A percentile compares a stretch with the other conserved stretches of the same genome.
These are phyloP conservation scores for Pocillopora verrucosa DNA, from an alignment of 64 coral and sea anemone species.

Conservation along the genomic window DNA sequence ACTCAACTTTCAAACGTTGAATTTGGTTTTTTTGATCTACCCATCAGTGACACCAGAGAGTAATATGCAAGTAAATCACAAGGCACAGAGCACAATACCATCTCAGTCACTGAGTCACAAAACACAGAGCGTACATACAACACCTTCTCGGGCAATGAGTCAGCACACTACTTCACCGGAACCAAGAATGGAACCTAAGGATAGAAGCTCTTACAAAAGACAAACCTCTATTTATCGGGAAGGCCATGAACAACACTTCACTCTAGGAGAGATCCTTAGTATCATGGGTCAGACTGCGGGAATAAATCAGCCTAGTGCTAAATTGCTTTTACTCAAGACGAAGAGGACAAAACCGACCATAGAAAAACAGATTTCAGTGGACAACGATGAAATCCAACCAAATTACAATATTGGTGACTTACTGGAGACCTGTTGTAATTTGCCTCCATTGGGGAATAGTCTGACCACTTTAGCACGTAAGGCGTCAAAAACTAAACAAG, in stretches of 20 bases:
- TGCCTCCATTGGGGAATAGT: neutral
- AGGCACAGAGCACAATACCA: no score
- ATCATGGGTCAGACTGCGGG: neutral
- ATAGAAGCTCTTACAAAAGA: no score
- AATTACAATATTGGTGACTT: neutral
- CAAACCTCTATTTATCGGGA: no score
- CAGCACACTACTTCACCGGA: neutral
- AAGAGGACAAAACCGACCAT: constrained; percentile 10
- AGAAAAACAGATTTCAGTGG: neutral
- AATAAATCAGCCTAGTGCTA: neutral
- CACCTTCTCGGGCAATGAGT: no score
- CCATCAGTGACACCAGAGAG: no score
- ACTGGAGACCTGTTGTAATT: neutral
- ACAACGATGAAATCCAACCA: neutral
- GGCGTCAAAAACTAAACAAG: neutral
- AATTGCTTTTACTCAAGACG: constrained; percentile 19
- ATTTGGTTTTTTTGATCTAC: no score
- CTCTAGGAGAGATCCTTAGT: neutral
- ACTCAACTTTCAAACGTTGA: no score
- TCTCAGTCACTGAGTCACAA: no score
- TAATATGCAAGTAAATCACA: no score
- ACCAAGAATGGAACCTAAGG: neutral
- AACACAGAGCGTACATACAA: no score
- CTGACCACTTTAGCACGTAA: neutral
- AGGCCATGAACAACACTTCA: neutral